Evolutionary conservation across 1,140 invertebrate species (phyloP).

Genomic region (Drosophila kikkawai): DNA sequence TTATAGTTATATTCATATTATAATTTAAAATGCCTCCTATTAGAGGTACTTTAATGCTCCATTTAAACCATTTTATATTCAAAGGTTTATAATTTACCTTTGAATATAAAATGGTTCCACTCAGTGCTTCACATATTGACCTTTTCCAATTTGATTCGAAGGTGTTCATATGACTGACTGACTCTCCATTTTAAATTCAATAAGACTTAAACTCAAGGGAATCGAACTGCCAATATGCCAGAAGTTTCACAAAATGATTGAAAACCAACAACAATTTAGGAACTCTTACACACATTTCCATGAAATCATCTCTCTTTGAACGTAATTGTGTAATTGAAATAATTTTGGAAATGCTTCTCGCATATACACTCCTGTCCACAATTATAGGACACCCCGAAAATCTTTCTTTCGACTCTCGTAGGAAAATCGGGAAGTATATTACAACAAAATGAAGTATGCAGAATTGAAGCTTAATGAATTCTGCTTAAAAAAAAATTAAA

Average conservation of each 20-base stretch:
- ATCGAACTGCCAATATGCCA: slow-evolving; percentile 5
- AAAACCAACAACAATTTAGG: background rate
- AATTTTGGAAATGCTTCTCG: background rate
- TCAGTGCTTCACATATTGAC: background rate
- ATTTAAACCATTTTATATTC: background rate
- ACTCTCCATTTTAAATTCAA: slow-evolving; percentile 14
- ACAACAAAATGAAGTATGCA: no score
- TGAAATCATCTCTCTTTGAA: background rate
- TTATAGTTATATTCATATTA: background rate
- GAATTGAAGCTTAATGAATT: no score
- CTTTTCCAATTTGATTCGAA: background rate
- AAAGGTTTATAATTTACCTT: no score
- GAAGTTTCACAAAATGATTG: slow-evolving; percentile 9
- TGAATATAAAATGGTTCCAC: no score
- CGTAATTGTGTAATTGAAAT: background rate
- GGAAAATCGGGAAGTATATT: no score
- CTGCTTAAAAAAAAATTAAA: no score
- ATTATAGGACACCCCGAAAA: no score
- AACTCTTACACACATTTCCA: background rate
- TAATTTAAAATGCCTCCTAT: background rate
- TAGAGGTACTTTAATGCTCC: no score
- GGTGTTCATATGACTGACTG: slow-evolving; percentile 1
- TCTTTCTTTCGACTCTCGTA: no score
- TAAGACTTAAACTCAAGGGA: slow-evolving; percentile 10
- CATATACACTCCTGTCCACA: background rate